phyloP scores from a whole-genome alignment of 2,888 invertebrate genomes.

The Psylliodes chrysocephalus region DNA sequence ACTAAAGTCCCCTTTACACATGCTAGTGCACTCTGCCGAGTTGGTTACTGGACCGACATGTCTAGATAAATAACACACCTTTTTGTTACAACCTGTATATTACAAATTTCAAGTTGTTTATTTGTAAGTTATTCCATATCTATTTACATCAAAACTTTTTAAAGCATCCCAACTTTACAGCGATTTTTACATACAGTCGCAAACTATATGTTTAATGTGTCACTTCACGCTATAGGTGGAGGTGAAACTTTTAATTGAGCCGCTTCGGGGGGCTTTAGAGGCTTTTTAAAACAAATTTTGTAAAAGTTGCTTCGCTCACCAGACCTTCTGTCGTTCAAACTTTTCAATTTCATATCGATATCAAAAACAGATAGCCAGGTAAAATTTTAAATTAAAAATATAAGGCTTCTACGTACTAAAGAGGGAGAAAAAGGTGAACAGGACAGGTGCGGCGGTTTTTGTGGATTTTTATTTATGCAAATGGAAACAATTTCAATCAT shows the following conservation, averaged over 20 bases:
- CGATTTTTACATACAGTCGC: not conserved
- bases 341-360: conserved; percentile 22
- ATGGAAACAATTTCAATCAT: no score
- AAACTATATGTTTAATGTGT: not conserved
- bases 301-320: not conserved
- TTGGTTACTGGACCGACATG: no score
- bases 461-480: no score
- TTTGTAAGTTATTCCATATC: no score
- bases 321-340: not conserved
- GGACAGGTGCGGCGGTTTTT: not conserved
- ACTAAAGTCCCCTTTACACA: no score
- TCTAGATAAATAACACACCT: no score
- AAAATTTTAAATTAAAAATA: conserved; percentile 21
- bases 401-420: not conserved
- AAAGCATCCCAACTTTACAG: no score
- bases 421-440: not conserved
- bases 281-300: not conserved
- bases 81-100: no score
- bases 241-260: not conserved
- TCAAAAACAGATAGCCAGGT: conserved; percentile 17
- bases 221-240: not conserved
- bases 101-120: no score
- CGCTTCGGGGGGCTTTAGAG: not conserved
- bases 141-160: no score
- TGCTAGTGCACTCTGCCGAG: no score